Evolutionary conservation across 2,113 vertebrate genomes (phyloP).

Genomic region (Corapipo altera): DNA sequence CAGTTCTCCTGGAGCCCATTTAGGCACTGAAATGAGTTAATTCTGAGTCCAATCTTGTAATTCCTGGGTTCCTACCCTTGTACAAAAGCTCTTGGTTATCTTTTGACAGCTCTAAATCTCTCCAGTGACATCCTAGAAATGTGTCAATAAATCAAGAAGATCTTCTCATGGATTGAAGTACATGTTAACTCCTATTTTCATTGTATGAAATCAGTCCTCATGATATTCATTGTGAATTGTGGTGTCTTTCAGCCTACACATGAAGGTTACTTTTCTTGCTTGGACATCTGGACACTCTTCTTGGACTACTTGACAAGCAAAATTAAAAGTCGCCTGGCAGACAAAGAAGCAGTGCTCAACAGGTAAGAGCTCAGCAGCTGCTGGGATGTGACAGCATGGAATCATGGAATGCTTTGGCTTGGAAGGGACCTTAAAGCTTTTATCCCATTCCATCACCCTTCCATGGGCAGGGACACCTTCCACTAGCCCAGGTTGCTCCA

Average conservation of each 20-base stretch:
- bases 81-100: background rate
- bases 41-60: background rate
- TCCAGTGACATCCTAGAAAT: background rate
- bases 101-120: background rate
- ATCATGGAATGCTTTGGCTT: background rate
- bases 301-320: constrained; percentile 97
- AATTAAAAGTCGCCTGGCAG: constrained; percentile 92
- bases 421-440: background rate
- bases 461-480: background rate
- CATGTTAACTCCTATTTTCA: background rate
- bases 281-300: constrained; percentile 98
- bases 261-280: constrained; percentile 97
- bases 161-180: background rate
- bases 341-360: constrained; percentile 92
- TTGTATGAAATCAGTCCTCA: background rate
- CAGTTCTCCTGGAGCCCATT: background rate
- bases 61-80: background rate
- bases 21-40: background rate
- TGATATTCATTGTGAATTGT: background rate
- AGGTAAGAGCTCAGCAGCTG: constrained; percentile 59
- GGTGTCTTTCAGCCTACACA: constrained; percentile 85
- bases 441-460: fast-evolving
- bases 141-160: background rate
- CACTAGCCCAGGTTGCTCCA: background rate
- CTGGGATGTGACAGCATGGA: background rate